Evolutionary conservation across 2,888 invertebrate species (phyloP).

Genomic region (Zeuzera pyrina): DNA sequence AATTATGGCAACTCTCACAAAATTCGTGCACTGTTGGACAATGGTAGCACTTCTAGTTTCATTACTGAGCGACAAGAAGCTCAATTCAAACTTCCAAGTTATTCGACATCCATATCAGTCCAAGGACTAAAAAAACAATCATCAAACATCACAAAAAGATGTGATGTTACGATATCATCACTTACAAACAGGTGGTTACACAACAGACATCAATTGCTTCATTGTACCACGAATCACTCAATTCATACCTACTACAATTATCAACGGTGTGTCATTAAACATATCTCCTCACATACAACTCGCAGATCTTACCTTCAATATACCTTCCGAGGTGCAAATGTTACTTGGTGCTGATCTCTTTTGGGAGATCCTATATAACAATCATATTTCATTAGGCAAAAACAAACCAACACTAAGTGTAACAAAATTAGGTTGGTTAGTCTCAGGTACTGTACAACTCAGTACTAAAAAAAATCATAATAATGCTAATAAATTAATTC

Average conservation of each 20-base stretch:
- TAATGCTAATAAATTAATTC: not conserved
- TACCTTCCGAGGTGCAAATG: slow-evolving; percentile 6
- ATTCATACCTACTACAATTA: slow-evolving; percentile 4
- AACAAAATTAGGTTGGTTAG: slow-evolving; percentile 11
- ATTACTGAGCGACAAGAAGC: too few species aligned
- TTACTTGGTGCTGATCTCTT: slow-evolving; percentile 10
- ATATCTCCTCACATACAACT: slow-evolving; percentile 7
- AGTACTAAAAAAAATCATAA: not conserved
- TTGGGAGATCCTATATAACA: slow-evolving; percentile 1
- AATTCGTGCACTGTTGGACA: too few species aligned
- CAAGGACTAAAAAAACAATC: too few species aligned
- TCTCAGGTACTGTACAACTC: slow-evolving; percentile 5
- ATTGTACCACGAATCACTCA: slow-evolving; percentile 8
- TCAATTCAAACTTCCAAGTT: too few species aligned
- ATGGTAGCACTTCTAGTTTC: too few species aligned
- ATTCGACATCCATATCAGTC: too few species aligned
- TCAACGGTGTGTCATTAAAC: slow-evolving; percentile 1
- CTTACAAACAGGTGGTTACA: slow-evolving; percentile 3
- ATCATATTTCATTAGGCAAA: slow-evolving; percentile 4
- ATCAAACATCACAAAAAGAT: too few species aligned
- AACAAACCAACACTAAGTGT: too few species aligned
- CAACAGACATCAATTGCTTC: slow-evolving; percentile 7
- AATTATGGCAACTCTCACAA: too few species aligned
- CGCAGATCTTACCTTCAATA: slow-evolving; percentile 11
- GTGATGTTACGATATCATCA: too few species aligned